A percentile compares a stretch with the other conserved stretches of the same genome.
Evolutionary conservation across 2,113 vertebrate species (phyloP).

Genomic region (Hemiscyllium ocellatum): DNA sequence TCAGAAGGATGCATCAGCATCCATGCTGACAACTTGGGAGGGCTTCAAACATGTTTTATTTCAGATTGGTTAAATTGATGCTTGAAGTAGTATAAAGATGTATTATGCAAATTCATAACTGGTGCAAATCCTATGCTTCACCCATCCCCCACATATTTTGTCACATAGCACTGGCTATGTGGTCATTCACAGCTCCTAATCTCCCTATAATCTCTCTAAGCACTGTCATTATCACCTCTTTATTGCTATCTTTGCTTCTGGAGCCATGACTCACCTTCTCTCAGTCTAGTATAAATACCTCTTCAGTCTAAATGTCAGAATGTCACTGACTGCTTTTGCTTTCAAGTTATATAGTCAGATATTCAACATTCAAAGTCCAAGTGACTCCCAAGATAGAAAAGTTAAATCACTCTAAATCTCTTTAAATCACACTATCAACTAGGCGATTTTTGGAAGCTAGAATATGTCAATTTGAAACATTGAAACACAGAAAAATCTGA

Average conservation of each 20-base stretch:
- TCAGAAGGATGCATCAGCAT: too few relatives aligned
- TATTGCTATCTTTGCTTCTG: too few relatives aligned
- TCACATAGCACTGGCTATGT: too few relatives aligned
- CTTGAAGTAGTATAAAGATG: not conserved
- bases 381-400: not conserved
- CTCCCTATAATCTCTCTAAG: too few relatives aligned
- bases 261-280: too few relatives aligned
- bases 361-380: not conserved
- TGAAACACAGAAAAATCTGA: not conserved
- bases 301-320: not conserved
- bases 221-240: too few relatives aligned
- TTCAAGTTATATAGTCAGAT: not conserved
- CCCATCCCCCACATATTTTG: too few relatives aligned
- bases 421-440: not conserved
- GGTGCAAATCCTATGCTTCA: not conserved
- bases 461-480: not conserved
- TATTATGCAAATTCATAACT: not conserved
- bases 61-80: not conserved
- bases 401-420: not conserved
- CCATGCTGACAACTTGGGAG: too few relatives aligned
- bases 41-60: not conserved
- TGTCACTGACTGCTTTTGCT: not conserved
- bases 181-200: too few relatives aligned
- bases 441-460: not conserved
- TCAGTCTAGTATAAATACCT: too few relatives aligned